These are phyloP conservation scores for Sycophila sp. DNA, from an alignment of 1,140 invertebrate species.

Conservation along the genomic window DNA sequence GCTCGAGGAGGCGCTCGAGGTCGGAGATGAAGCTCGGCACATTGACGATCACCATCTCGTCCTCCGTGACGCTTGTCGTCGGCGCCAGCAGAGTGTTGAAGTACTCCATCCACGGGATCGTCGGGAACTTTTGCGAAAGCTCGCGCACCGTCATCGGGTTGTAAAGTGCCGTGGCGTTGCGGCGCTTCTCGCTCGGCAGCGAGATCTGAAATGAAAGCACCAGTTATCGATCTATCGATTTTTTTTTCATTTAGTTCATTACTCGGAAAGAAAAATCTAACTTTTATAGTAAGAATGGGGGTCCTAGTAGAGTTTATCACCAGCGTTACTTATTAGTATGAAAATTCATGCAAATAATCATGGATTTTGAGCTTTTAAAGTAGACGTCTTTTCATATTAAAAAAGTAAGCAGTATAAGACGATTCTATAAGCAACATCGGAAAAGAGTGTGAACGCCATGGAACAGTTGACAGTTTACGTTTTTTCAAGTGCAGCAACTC, in stretches of 20 bases:
- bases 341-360: too few relatives aligned
- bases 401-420: too few relatives aligned
- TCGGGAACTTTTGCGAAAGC: conserved; percentile 78
- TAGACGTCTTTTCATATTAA: too few relatives aligned
- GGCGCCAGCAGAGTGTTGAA: conserved; percentile 79
- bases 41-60: conserved; percentile 84
- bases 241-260: background rate
- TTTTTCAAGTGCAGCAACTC: too few relatives aligned
- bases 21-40: conserved; percentile 80
- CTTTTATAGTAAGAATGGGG: too few relatives aligned
- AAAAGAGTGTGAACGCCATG: too few relatives aligned
- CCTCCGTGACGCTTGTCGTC: conserved; percentile 69
- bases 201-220: conserved; percentile 84
- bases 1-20: conserved; percentile 70
- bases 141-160: conserved; percentile 87
- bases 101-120: conserved; percentile 83
- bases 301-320: too few relatives aligned
- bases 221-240: background rate
- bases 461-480: too few relatives aligned
- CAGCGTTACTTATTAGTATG: too few relatives aligned
- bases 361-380: too few relatives aligned
- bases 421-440: too few relatives aligned
- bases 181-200: conserved; percentile 86
- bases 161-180: conserved; percentile 90
- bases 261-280: too few relatives aligned